Conservation (phyloP, 2,888 invertebrate species). For the Cataglyphis albicans region DNA sequence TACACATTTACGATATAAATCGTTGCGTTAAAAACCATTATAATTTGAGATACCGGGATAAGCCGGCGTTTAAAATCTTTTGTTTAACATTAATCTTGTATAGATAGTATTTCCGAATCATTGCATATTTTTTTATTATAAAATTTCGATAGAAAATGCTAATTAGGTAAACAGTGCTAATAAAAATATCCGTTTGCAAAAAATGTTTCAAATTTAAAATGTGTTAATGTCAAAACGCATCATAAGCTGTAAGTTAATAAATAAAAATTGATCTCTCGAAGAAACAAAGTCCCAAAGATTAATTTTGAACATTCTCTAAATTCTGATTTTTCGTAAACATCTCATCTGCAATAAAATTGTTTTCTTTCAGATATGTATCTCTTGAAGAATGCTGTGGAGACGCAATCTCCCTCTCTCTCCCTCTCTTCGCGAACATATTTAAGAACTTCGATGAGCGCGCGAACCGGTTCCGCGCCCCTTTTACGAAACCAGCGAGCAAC, state of each 20-base stretch:
- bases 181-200: not conserved
- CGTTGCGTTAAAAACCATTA: not conserved
- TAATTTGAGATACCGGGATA: not conserved
- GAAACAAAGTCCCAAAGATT: slow-evolving; percentile 11
- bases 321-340: slow-evolving; percentile 2
- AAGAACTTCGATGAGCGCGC: slow-evolving; percentile 9
- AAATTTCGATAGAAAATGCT: not conserved
- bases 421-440: slow-evolving; percentile 1
- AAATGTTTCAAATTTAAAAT: not conserved
- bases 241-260: not conserved
- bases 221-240: not conserved
- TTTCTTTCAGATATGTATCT: not conserved
- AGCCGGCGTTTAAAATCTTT: not conserved
- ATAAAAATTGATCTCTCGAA: not conserved
- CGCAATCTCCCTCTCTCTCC: not conserved
- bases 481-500: slow-evolving; percentile 12
- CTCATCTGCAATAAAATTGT: not conserved
- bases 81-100: not conserved
- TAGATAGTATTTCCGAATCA: not conserved
- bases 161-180: not conserved
- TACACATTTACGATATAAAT: slow-evolving; percentile 1
- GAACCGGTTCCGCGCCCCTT: slow-evolving; percentile 28
- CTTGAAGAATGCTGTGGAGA: not conserved
- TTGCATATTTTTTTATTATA: not conserved
- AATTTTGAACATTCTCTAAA: slow-evolving; percentile 5